These are phyloP conservation scores for Athetis lepigone DNA, from an alignment of 2,888 invertebrate species.

Conservation along the genomic window DNA sequence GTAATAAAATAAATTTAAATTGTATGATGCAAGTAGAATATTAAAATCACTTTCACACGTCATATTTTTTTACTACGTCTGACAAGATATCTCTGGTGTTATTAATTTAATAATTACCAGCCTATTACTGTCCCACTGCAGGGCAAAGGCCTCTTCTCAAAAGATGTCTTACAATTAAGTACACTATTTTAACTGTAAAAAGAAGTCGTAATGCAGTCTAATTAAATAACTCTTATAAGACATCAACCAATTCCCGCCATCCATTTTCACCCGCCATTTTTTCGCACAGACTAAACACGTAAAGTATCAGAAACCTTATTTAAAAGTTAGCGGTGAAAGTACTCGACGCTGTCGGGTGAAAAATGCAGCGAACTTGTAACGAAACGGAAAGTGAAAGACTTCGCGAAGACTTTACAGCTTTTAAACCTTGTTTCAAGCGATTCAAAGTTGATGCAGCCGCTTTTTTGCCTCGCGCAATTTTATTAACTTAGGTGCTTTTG, in stretches of 20 bases:
- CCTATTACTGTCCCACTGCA: no score
- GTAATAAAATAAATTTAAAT: no score
- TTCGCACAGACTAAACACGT: slow-evolving; percentile 28
- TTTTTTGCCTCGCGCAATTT: slow-evolving; percentile 57
- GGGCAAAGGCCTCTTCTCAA: no score
- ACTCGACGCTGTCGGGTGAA: slow-evolving; percentile 77
- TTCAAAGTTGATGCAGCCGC: slow-evolving; percentile 59
- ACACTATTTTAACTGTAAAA: not conserved
- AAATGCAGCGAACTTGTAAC: slow-evolving; percentile 83
- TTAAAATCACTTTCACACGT: no score
- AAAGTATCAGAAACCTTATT: slow-evolving; percentile 65
- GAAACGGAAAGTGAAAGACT: slow-evolving; percentile 82
- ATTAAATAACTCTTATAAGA: slow-evolving; percentile 3
- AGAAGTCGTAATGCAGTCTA: not conserved
- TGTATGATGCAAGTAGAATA: no score
- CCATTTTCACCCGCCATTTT: slow-evolving; percentile 2
- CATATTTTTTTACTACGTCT: no score
- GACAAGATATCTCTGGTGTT: no score
- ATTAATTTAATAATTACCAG: no score
- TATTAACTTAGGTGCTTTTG: slow-evolving; percentile 41
- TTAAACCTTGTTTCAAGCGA: slow-evolving; percentile 65
- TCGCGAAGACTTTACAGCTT: slow-evolving; percentile 65
- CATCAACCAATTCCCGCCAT: not conserved
- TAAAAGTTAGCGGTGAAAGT: slow-evolving; percentile 83
- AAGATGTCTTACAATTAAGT: no score